Evolutionary conservation across 2,888 invertebrate species (phyloP), one percentile per base, ranked within the genome.

Genomic region (Thera obeliscata): DNA sequence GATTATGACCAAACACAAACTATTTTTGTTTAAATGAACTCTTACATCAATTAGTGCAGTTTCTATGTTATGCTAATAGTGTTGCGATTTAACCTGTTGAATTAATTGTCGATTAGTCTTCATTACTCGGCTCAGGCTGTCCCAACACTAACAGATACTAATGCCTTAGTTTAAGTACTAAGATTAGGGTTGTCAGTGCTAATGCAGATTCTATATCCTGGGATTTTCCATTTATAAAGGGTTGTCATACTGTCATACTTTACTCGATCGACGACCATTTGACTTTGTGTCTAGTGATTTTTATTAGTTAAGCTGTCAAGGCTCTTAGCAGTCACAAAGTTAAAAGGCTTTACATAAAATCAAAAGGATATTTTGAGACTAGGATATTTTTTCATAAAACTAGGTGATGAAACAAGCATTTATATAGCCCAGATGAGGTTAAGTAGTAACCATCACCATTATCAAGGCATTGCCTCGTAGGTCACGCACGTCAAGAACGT

Each of bases 41-140:
- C n/a, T 3, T 48, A 59, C 5, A 59, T 38, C 38, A 60, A 52
- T 52, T 33, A 48, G 36, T 9, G 11, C n/a, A 41, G n/a, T 61
- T 56, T 41, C 38, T 48, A 60, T 38, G 22, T 12, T 46, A 70
- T 59, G 63, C 65, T 69, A 63, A 74, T 65, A 64, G 57, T 69
- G 64, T 75, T 76, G 82, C 79, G 63, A 58, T 65, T 64, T 87
- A 89, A 91, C 91, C 91, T 91, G 91, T 89, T 89, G 90, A 87
- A 85, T 91, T 89, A 90, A 90, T 87, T 79, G 81, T 83, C 90
- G 85, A 90, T 91, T 90, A 89, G 83, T 91, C 90, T 88, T 86
- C 84, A 90, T 90, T 90, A 87, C 67, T 57, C 64, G 78, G 82
- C 81, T 85, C 82, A 84, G 78, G 77, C 76, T 76, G 80, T 86